These are phyloP conservation scores for Cetonia aurata DNA, from an alignment of 2,888 invertebrate genomes.

Conservation along the genomic window DNA sequence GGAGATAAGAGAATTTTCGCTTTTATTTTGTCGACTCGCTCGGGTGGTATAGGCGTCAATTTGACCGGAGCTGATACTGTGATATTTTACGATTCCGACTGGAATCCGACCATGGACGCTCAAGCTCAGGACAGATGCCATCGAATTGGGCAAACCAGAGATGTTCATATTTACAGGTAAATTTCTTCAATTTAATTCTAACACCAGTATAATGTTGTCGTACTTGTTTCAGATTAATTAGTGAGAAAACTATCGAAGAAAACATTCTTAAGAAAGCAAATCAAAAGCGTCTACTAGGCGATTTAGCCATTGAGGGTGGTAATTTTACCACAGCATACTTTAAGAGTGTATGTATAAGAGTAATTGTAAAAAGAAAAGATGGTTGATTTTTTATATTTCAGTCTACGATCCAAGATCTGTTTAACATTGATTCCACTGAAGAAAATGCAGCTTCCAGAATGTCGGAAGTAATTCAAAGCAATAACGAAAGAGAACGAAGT, in stretches of 20 bases:
- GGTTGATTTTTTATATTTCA: conserved; percentile 60
- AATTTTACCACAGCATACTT: conserved; percentile 98
- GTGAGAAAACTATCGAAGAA: conserved; percentile 98
- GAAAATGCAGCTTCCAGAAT: conserved; percentile 72
- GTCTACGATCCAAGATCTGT: conserved; percentile 94
- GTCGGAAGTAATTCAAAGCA: conserved; percentile 71
- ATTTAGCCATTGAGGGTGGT: conserved; percentile 98
- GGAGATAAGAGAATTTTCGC: conserved; percentile 94
- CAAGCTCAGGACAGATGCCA: conserved; percentile 97
- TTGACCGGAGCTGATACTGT: conserved; percentile 99
- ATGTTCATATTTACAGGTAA: conserved; percentile 95
- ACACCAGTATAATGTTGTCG: not conserved
- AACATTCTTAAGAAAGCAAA: conserved; percentile 99
- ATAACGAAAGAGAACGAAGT: conserved; percentile 64
- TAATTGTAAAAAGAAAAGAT: conserved; percentile 43
- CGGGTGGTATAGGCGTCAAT: conserved; percentile 98
- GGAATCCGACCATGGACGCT: conserved; percentile 99
- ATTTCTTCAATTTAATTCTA: no score
- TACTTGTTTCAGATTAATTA: conserved; percentile 80
- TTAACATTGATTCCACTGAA: conserved; percentile 79
- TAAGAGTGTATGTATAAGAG: conserved; percentile 75
- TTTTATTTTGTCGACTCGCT: conserved; percentile 97
- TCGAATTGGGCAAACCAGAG: conserved; percentile 98
- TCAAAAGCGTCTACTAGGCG: conserved; percentile 95
- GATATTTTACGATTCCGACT: conserved; percentile 99